Evolutionary conservation across 2,797 vertebrate species (phyloP).

Genomic region (Masticophis lateralis): DNA sequence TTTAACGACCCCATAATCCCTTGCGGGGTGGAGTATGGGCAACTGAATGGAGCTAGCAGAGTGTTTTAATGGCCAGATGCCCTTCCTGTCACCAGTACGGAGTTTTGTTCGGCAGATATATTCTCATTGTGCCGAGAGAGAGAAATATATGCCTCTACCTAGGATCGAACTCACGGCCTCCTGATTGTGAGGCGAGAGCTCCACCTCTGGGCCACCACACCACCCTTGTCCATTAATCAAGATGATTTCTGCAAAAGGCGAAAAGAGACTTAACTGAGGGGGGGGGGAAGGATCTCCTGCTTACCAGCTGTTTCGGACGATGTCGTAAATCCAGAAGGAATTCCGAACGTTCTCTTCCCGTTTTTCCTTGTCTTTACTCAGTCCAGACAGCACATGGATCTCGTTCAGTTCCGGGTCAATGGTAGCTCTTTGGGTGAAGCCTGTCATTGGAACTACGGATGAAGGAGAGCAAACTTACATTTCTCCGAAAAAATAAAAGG

Average conservation of each 20-base stretch:
- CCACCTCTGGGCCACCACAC: too few species aligned
- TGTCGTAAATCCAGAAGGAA: slow-evolving; percentile 99
- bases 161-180: too few species aligned
- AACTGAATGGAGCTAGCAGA: too few species aligned
- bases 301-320: slow-evolving; percentile 97
- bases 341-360: slow-evolving; percentile 97
- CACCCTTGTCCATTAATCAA: background rate
- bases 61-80: too few species aligned
- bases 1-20: too few species aligned
- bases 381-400: slow-evolving; percentile 96
- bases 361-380: slow-evolving; percentile 99
- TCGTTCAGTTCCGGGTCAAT: slow-evolving; percentile 98
- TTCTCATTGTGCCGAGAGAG: too few species aligned
- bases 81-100: too few species aligned
- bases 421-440: slow-evolving; percentile 97
- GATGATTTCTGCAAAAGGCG: background rate
- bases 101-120: too few species aligned
- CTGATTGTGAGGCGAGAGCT: too few species aligned
- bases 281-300: background rate
- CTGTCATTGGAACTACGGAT: slow-evolving; percentile 92
- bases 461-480: slow-evolving; percentile 19
- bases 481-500: fast-evolving
- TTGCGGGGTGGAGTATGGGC: too few species aligned
- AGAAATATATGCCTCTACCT: too few species aligned
- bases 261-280: background rate